phyloP scores from a whole-genome alignment of 2,797 vertebrate genomes.

The Margarornis squamiger region DNA sequence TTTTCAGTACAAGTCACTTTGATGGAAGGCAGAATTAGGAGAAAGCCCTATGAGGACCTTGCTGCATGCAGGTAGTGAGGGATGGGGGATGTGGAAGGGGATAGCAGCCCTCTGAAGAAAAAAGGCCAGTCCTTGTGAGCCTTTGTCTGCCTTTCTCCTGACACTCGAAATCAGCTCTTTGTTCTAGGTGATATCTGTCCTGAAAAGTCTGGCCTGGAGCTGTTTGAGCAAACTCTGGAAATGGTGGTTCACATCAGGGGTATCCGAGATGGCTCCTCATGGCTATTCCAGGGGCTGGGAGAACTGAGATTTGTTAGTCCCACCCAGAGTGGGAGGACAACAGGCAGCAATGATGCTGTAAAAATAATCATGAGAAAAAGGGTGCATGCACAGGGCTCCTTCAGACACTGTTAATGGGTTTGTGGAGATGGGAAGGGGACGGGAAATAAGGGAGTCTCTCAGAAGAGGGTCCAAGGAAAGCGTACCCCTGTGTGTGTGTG shows the following conservation, averaged over 20 bases:
- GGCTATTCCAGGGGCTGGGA: not conserved
- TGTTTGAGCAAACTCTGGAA: not conserved
- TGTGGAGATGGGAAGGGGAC: not conserved
- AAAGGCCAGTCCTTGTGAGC: not conserved
- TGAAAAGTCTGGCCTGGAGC: not conserved
- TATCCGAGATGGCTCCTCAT: not conserved
- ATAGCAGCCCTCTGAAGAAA: not conserved
- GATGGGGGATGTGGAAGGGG: not conserved
- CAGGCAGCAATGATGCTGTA: not conserved
- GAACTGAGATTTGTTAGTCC: not conserved
- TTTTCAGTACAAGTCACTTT: not conserved
- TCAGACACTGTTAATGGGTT: not conserved
- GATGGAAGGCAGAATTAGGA: not conserved
- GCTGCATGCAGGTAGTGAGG: not conserved
- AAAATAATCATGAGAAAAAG: not conserved
- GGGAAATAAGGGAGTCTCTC: not conserved
- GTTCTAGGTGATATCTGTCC: not conserved
- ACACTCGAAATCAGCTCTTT: not conserved
- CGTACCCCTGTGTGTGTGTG: not conserved
- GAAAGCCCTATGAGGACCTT: not conserved
- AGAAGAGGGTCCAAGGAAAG: not conserved
- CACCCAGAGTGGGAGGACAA: not conserved
- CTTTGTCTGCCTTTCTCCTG: not conserved
- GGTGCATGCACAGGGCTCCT: not conserved
- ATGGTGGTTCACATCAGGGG: not conserved